Conservation (phyloP, 1,140 invertebrate species). For the Panagrolaimus sp. region DNA sequence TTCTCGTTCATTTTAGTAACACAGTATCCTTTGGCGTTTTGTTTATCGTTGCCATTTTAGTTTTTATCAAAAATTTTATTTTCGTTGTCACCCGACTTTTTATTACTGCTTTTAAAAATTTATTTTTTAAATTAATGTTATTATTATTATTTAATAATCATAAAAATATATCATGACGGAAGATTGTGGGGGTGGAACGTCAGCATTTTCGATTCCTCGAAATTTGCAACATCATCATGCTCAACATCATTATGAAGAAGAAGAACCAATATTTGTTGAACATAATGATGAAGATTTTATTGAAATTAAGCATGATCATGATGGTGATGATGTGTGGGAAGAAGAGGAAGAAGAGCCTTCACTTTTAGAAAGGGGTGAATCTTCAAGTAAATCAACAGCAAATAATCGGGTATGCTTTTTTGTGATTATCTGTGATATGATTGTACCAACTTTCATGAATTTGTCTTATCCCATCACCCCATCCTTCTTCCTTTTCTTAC, state of each 20-base stretch:
- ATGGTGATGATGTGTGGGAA: neutral
- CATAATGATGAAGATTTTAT: neutral
- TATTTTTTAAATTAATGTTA: neutral
- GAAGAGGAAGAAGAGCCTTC: neutral
- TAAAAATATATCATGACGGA: neutral
- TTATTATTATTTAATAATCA: neutral
- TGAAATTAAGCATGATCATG: neutral
- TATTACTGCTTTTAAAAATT: no score
- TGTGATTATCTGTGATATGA: neutral
- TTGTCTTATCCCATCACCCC: neutral
- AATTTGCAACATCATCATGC: neutral
- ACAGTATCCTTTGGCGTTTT: neutral
- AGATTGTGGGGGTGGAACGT: neutral
- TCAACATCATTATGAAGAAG: no score
- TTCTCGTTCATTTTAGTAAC: neutral
- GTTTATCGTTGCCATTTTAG: neutral
- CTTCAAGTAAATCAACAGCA: neutral
- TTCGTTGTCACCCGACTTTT: neutral
- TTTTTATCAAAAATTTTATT: neutral
- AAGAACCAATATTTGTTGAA: no score
- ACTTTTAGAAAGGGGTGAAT: neutral
- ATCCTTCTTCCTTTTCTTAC: no score
- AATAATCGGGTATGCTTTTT: neutral
- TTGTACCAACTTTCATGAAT: neutral
- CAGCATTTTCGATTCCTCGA: neutral